Base-by-base conservation (phyloP, 92 coral and sea anemone genomes). In the Meandrina meandrites region DNA sequence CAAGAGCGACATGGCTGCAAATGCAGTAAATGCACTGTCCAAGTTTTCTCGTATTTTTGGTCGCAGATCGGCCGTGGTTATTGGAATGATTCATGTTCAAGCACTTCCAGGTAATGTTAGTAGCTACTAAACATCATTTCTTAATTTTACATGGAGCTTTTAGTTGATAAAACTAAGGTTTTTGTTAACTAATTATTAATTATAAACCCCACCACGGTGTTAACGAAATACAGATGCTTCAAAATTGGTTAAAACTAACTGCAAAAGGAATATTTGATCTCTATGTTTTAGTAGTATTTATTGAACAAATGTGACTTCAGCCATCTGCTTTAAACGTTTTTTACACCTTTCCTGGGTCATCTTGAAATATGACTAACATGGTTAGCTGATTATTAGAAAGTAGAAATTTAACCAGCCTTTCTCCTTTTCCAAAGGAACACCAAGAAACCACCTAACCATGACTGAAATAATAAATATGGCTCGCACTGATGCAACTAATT, bases 51-150 rank as follows among this genome's bases (percentile, higher is more conserved):
- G 93, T 7, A 75, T 97, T 45, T 97, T 97, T 91, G 95, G 98
- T n/a, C 93, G 99, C 62, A 94, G 93, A 56, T 93, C 98, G 17
- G 93, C 98, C 17, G 98, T 95, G 16, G 90, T 97, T 5, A 95
- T 97, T 14, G 99, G 99, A 54, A 97, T 97, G 99, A 97, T 97
- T 81, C 99, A 97, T 89, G 99, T 97, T 0, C 95, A 95, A 42
- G 98, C 99, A 76, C 87, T 97, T 47, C 99, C 99, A 89, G 99
- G 99, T 97, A 93, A 83, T 74, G 17, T 0, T n/a, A 27, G 18
- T 30, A 54, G 37, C 11, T 50, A 45, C 51, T 6, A 10, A 17
- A 7, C 37, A n/a, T 81, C 36, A 17, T 31, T 30, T 36, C 30
- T 32, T 40, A 14, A 24, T 69, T 68, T n/a, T 45, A 2, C 32